Base-by-base conservation (phyloP, 1,140 invertebrate genomes). In the Halesus radiatus region DNA sequence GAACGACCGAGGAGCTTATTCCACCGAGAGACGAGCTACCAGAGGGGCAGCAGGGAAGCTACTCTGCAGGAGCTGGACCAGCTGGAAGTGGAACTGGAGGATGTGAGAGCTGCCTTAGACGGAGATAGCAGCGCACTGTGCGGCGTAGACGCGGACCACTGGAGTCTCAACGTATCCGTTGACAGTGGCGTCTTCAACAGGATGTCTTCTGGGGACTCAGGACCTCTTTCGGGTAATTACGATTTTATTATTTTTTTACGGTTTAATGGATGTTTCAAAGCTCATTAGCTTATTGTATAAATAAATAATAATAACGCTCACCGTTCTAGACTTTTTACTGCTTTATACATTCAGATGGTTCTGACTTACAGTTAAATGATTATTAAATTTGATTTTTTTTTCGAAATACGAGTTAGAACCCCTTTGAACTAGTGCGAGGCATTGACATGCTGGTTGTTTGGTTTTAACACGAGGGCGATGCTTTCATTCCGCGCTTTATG, bases 121-220 rank as follows among this genome's bases (percentile, higher is more conserved):
- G 89, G 88, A 76, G 88, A 90, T 76, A 86, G 88, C 70, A 86
- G 87, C 18, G 88, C 88, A 18, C 76, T 90, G 45, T 88, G 88
- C 54, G 82, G 87, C 73, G 87, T 85, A 3, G 88, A 89, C 80
- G 86, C 86, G 1, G 89, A 89, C 80, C 88, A 88, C 83, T 89
- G 89, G 88, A 90, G 88, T 76, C 82, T 90, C 62, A 90, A 89
- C 85, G 88, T 89, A 54, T 90, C 89, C 23, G 89, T 87, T 83
- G 91, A 92, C 82, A 90, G 90, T 83, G 89, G 89, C 74, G 88
- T 90, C 52, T 91, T 89, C 84, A 90, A 90, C 79, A 90, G 91
- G 75, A 90, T 91, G 80, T 91, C 91, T 70, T 91, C 91, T 26
- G 89, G 91, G 75, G 89, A 90, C 82, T 90, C 89, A 26, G 89